These are phyloP conservation scores for Agrilus biguttatus DNA, from an alignment of 2,888 invertebrate species.

Conservation along the genomic window DNA sequence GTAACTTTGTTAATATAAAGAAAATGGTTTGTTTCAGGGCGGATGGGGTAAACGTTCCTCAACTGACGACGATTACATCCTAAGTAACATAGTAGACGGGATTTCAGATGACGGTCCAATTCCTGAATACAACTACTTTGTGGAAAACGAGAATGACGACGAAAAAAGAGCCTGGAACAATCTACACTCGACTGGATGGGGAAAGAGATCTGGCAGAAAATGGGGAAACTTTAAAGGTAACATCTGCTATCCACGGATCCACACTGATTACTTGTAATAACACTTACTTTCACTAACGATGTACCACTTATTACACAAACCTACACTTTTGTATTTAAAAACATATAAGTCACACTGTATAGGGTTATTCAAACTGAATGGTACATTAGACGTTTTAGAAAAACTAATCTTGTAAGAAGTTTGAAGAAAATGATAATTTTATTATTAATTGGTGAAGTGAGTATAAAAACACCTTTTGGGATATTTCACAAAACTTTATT, in stretches of 20 bases:
- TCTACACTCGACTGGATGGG: slow-evolving; percentile 55
- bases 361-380: too few relatives aligned
- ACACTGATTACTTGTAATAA: not conserved
- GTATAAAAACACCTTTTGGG: too few relatives aligned
- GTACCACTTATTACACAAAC: too few relatives aligned
- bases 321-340: too few relatives aligned
- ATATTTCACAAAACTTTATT: too few relatives aligned
- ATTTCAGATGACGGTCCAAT: slow-evolving; percentile 15
- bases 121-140: slow-evolving; percentile 15
- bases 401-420: too few relatives aligned
- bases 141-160: slow-evolving; percentile 20
- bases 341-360: too few relatives aligned
- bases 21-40: slow-evolving; percentile 15
- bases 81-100: slow-evolving; percentile 21
- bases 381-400: too few relatives aligned
- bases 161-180: slow-evolving; percentile 56
- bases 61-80: slow-evolving; percentile 22
- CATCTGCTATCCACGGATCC: slow-evolving; percentile 6
- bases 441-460: too few relatives aligned
- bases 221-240: slow-evolving; percentile 44
- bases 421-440: too few relatives aligned
- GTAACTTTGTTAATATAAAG: too few relatives aligned
- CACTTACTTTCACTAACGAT: not conserved
- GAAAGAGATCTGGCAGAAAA: slow-evolving; percentile 45
- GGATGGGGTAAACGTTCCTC: slow-evolving; percentile 32